Evolutionary conservation across 2,113 vertebrate genomes (phyloP).

Genomic region (Myotis yumanensis): DNA sequence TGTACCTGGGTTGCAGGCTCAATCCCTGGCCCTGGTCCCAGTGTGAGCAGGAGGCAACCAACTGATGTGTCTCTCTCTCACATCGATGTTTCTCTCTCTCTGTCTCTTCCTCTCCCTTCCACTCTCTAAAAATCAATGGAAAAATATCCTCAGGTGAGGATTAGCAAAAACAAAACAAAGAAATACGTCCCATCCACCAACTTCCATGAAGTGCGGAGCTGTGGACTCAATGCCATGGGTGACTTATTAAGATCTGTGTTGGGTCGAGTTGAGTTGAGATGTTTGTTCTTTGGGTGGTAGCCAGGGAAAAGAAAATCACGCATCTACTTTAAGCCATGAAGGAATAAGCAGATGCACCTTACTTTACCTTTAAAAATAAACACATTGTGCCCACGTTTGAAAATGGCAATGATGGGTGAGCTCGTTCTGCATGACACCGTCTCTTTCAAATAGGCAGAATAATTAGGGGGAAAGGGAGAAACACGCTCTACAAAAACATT

Average conservation of each 20-base stretch:
- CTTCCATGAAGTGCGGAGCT: neutral
- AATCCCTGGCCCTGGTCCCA: no score
- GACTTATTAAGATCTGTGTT: neutral
- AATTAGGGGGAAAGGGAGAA: neutral
- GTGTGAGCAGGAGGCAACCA: no score
- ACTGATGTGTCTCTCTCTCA: no score
- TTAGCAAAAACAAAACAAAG: no score
- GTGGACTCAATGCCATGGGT: neutral
- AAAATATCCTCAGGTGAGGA: no score
- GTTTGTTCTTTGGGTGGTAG: neutral
- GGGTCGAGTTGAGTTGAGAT: neutral
- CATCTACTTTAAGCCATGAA: conserved; percentile 26
- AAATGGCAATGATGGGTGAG: neutral
- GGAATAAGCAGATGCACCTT: neutral
- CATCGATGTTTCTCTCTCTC: no score
- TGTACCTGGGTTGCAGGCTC: no score
- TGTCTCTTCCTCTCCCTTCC: no score
- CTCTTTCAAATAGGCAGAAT: neutral
- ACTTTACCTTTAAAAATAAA: conserved; percentile 1
- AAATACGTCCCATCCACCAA: neutral
- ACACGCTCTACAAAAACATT: neutral
- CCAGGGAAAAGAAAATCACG: neutral
- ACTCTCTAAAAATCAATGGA: no score
- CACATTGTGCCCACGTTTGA: neutral
- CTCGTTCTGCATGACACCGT: neutral